Percentiles rank a stretch among this genome's conserved stretches.
phyloP scores from a whole-genome alignment of 2,113 vertebrate genomes.

The Cyanistes caeruleus region DNA sequence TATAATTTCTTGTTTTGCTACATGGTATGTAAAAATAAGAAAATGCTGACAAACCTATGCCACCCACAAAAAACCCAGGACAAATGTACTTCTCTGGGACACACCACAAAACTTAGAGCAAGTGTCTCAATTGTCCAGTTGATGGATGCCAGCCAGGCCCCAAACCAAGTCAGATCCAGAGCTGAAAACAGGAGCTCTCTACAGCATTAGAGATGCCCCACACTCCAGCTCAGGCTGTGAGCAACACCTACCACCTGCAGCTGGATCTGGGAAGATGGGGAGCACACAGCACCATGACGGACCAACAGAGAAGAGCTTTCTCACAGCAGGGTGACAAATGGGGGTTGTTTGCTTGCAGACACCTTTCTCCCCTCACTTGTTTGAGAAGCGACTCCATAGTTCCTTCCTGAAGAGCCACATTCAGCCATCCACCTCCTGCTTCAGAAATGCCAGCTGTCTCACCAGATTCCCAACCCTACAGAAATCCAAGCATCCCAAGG shows the following conservation, averaged over 20 bases:
- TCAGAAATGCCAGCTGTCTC: not conserved
- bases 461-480: not conserved
- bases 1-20: not conserved
- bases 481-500: not conserved
- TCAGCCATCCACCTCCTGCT: not conserved
- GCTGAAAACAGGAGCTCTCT: not conserved
- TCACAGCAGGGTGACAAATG: not conserved
- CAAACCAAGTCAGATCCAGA: not conserved
- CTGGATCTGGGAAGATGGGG: not conserved
- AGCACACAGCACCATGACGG: not conserved
- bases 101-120: not conserved
- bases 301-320: not conserved
- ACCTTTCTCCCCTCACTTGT: not conserved
- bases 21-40: not conserved
- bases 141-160: not conserved
- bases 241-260: not conserved
- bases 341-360: not conserved
- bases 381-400: not conserved
- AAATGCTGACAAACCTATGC: not conserved
- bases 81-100: not conserved
- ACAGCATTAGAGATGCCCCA: not conserved
- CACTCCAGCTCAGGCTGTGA: not conserved
- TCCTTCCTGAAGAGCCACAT: not conserved
- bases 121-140: rapidly evolving
- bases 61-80: not conserved